Conservation (phyloP, 2,797 vertebrate genomes). For the Euphonia xanthogaster region DNA sequence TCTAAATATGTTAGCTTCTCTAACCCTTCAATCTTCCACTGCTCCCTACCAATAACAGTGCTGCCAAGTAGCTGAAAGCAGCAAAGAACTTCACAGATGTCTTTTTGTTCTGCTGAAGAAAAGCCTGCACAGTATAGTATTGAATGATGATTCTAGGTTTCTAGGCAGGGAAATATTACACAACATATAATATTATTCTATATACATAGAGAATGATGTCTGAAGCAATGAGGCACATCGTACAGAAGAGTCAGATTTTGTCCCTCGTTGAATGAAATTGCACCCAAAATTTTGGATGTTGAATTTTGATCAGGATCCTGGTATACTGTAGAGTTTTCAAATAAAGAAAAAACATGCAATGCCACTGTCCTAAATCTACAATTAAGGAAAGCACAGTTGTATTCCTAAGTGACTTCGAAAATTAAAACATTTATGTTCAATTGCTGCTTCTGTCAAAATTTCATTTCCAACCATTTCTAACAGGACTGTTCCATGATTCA, state of each 20-base stretch:
- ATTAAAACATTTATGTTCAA: not conserved
- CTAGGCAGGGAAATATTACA: not conserved
- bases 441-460: not conserved
- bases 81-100: not conserved
- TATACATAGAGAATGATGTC: not conserved
- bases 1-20: not conserved
- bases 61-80: slow-evolving; percentile 2
- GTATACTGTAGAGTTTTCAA: not conserved
- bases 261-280: not conserved
- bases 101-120: slow-evolving; percentile 21
- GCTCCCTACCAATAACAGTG: not conserved
- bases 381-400: not conserved
- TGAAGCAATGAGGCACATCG: not conserved
- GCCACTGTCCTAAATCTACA: not conserved
- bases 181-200: not conserved
- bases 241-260: not conserved
- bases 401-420: not conserved
- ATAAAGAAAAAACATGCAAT: not conserved
- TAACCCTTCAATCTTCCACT: not conserved
- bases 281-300: not conserved
- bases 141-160: not conserved
- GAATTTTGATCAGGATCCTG: not conserved
- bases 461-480: not conserved
- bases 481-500: not conserved
- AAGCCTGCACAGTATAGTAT: not conserved